Evolutionary conservation across 2,888 invertebrate genomes (phyloP).

Genomic region (Halocaridina rubra): DNA sequence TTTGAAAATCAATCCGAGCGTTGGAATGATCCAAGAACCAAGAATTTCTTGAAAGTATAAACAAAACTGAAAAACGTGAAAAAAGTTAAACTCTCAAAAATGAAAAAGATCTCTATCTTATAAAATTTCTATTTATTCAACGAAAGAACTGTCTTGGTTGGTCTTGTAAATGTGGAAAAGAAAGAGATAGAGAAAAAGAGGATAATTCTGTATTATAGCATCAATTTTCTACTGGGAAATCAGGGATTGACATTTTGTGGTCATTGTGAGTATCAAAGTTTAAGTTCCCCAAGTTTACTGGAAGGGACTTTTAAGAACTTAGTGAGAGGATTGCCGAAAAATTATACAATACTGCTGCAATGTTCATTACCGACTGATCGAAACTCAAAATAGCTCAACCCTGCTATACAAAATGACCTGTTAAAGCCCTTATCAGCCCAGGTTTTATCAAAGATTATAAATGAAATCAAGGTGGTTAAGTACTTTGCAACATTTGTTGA

Average conservation of each 20-base stretch:
- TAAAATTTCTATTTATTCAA: not conserved
- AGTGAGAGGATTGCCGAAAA: not conserved
- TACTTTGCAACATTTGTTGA: not conserved
- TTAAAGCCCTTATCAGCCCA: not conserved
- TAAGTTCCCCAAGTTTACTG: not conserved
- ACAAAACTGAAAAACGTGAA: not conserved
- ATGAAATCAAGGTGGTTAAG: not conserved
- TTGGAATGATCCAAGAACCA: not conserved
- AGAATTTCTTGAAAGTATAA: not conserved
- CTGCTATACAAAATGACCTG: constrained; percentile 1
- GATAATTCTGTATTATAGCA: not conserved
- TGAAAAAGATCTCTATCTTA: not conserved
- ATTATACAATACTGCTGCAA: constrained; percentile 1
- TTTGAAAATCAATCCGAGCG: not conserved
- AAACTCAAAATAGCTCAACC: constrained; percentile 7
- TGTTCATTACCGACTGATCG: constrained; percentile 13
- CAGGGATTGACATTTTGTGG: not conserved
- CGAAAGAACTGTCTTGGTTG: not conserved
- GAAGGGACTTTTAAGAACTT: constrained; percentile 1
- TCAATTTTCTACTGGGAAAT: not conserved
- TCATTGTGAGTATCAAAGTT: not conserved
- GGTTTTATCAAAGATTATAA: not conserved
- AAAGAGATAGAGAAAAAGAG: not conserved
- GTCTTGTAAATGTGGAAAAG: not conserved
- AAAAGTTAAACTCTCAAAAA: no score